phyloP scores from a whole-genome alignment of 1,140 invertebrate genomes.

The Cherax destructor region DNA sequence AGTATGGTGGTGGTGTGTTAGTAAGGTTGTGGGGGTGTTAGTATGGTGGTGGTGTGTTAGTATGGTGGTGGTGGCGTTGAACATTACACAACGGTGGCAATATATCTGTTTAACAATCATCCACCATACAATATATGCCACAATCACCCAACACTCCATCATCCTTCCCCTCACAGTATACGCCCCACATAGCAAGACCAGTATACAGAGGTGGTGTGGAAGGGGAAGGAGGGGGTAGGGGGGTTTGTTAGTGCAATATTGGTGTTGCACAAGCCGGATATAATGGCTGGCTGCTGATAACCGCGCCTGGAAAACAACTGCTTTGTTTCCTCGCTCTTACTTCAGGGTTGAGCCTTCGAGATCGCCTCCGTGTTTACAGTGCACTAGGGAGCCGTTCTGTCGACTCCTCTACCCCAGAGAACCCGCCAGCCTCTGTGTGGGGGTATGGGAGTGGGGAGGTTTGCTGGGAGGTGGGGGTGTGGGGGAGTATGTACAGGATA shows the following conservation, averaged over 20 bases:
- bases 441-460: not conserved
- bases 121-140: not conserved
- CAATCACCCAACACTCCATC: not conserved
- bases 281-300: slow-evolving; percentile 41
- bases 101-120: too few species aligned
- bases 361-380: slow-evolving; percentile 64
- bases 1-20: too few species aligned
- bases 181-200: too few species aligned
- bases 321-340: slow-evolving; percentile 59
- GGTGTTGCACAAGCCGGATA: not conserved
- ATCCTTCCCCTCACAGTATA: too few species aligned
- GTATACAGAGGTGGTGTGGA: not conserved
- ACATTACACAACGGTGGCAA: too few species aligned
- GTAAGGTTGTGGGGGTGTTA: too few species aligned
- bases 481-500: not conserved
- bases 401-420: slow-evolving; percentile 46
- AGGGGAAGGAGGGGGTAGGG: not conserved
- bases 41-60: too few species aligned
- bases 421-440: not conserved
- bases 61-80: too few species aligned
- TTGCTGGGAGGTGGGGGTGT: not conserved
- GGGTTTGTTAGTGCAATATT: not conserved
- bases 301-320: slow-evolving; percentile 52
- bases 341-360: slow-evolving; percentile 59
- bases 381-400: slow-evolving; percentile 55